phyloP scores from a whole-genome alignment of 2,888 invertebrate genomes.

The Tetrapedia diversipes region DNA sequence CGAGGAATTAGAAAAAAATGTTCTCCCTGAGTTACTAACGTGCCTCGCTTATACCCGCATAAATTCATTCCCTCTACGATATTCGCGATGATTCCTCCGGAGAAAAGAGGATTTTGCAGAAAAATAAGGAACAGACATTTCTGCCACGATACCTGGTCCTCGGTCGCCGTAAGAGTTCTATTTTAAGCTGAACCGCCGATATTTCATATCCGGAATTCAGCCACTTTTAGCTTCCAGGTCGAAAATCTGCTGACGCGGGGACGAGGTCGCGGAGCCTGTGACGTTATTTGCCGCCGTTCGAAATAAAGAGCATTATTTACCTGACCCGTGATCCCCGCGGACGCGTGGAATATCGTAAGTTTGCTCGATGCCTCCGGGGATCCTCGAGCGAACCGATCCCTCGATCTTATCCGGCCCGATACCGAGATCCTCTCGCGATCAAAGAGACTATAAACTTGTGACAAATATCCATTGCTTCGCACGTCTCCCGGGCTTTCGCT shows the following conservation, averaged over 20 bases:
- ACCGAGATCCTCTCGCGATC: slow-evolving; percentile 38
- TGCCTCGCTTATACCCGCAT: too few relatives aligned
- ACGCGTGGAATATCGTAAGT: slow-evolving; percentile 56
- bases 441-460: slow-evolving; percentile 33
- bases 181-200: slow-evolving; percentile 30
- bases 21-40: too few relatives aligned
- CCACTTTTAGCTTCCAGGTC: slow-evolving; percentile 10
- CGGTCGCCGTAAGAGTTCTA: not conserved
- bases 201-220: slow-evolving; percentile 28
- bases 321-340: slow-evolving; percentile 45
- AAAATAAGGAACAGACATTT: not conserved
- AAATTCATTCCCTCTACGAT: too few relatives aligned
- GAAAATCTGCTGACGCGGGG: slow-evolving; percentile 50
- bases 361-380: slow-evolving; percentile 43
- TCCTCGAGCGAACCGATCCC: slow-evolving; percentile 37
- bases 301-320: slow-evolving; percentile 61
- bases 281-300: slow-evolving; percentile 22
- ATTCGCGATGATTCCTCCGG: too few relatives aligned
- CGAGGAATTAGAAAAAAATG: too few relatives aligned
- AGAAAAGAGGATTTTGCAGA: not conserved
- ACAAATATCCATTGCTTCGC: slow-evolving; percentile 27
- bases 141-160: not conserved
- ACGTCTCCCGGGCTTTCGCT: not conserved
- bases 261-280: slow-evolving; percentile 28
- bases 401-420: slow-evolving; percentile 27